phyloP scores from a whole-genome alignment of 2,888 invertebrate species.

The Zeuzera pyrina region DNA sequence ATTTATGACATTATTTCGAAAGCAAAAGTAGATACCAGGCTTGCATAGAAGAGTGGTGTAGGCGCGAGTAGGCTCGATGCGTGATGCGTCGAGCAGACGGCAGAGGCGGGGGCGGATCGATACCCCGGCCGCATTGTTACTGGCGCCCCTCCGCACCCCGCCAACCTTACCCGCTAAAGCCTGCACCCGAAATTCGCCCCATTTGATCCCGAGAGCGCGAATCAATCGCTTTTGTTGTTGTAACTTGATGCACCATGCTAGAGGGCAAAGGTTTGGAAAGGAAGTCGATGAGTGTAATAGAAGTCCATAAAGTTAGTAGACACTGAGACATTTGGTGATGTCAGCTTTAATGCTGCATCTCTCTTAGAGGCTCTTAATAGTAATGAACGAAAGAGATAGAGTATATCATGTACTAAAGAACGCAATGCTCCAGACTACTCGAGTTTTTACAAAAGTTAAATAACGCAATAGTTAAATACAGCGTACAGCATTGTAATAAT shows the following conservation, averaged over 20 bases:
- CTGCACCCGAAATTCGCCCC: conserved; percentile 63
- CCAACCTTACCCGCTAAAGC: conserved; percentile 36
- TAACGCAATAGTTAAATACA: too few species aligned
- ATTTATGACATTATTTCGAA: conserved; percentile 37
- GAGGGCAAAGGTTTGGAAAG: conserved; percentile 13
- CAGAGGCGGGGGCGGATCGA: conserved; percentile 53
- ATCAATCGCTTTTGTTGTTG: conserved; percentile 68
- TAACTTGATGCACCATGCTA: conserved; percentile 44
- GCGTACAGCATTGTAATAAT: too few species aligned
- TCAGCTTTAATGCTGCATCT: too few species aligned
- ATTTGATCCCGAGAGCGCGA: conserved; percentile 60
- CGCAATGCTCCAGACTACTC: too few species aligned
- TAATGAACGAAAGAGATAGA: too few species aligned
- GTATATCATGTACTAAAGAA: too few species aligned
- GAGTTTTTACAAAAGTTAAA: too few species aligned
- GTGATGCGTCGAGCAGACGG: conserved; percentile 47
- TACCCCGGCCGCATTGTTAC: conserved; percentile 69
- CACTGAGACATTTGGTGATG: too few species aligned
- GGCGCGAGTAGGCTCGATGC: conserved; percentile 45
- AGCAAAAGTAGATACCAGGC: conserved; percentile 63
- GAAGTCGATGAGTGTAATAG: conserved; percentile 2
- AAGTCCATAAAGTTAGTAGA: conserved; percentile 1
- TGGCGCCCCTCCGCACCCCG: conserved; percentile 28
- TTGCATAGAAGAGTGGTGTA: conserved; percentile 44
- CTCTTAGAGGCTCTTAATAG: too few species aligned